phyloP scores from a whole-genome alignment of 2,797 vertebrate species.

The Tadarida brasiliensis region DNA sequence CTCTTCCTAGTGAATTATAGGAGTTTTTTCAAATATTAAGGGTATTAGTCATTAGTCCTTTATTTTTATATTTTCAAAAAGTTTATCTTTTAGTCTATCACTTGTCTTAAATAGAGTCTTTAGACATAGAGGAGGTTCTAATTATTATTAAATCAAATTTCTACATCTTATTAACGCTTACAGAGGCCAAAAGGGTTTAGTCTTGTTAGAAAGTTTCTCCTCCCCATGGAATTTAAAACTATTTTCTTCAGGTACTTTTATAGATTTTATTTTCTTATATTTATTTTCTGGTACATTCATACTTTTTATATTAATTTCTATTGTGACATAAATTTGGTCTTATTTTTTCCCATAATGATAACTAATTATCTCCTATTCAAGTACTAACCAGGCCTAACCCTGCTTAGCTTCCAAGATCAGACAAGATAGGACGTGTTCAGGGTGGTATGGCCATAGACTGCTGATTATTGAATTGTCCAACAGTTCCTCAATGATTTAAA shows the following conservation, averaged over 20 bases:
- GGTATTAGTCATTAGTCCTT: background rate
- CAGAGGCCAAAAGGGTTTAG: background rate
- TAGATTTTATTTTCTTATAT: background rate
- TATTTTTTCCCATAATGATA: background rate
- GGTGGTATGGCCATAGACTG: too few species aligned
- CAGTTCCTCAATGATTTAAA: background rate
- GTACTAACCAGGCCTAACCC: too few species aligned
- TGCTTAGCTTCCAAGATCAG: too few species aligned
- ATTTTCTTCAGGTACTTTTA: slow-evolving; percentile 8
- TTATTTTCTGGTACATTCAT: background rate
- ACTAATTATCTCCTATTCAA: background rate
- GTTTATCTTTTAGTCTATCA: background rate
- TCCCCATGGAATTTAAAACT: background rate
- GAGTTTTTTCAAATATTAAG: background rate
- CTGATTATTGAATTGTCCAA: background rate
- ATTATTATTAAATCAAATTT: slow-evolving; percentile 34
- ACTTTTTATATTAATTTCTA: background rate
- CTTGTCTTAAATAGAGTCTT: slow-evolving; percentile 9
- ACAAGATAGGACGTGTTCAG: too few species aligned
- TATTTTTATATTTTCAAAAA: slow-evolving; percentile 40
- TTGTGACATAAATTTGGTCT: background rate
- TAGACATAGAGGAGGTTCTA: background rate
- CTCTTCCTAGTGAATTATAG: background rate
- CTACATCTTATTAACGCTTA: background rate
- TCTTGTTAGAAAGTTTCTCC: background rate